Evolutionary conservation across 2,797 vertebrate species (phyloP).

Genomic region (Pelodytes ibericus): DNA sequence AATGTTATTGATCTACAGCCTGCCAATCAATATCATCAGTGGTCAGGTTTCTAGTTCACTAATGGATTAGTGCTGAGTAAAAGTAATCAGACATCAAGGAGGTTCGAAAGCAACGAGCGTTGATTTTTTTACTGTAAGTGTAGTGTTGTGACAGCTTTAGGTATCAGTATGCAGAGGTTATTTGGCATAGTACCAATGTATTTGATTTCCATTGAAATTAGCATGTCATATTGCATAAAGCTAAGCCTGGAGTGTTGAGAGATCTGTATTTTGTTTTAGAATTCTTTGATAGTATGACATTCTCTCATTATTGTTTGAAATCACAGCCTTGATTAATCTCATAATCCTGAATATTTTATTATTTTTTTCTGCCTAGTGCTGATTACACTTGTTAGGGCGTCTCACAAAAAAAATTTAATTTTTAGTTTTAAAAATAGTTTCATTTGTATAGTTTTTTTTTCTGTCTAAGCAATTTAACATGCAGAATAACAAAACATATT

Average conservation of each 20-base stretch:
- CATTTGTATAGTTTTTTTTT: background rate
- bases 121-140: too few species aligned
- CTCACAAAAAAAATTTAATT: background rate
- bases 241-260: background rate
- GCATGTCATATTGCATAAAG: constrained; percentile 20
- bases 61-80: too few species aligned
- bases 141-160: background rate
- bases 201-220: background rate
- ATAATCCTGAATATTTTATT: background rate
- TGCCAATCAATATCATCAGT: too few species aligned
- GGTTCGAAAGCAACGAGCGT: too few species aligned
- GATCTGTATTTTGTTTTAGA: background rate
- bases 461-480: background rate
- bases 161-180: background rate
- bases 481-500: background rate
- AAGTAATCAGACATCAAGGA: too few species aligned
- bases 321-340: background rate
- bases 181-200: background rate
- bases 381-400: background rate
- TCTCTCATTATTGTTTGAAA: background rate
- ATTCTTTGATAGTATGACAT: background rate
- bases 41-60: too few species aligned
- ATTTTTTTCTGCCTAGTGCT: background rate
- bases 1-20: too few species aligned
- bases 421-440: background rate